Percentiles rank a stretch among this genome's conserved stretches.
Conservation (phyloP, 2,113 vertebrate genomes). For the Tragelaphus buxtoni region DNA sequence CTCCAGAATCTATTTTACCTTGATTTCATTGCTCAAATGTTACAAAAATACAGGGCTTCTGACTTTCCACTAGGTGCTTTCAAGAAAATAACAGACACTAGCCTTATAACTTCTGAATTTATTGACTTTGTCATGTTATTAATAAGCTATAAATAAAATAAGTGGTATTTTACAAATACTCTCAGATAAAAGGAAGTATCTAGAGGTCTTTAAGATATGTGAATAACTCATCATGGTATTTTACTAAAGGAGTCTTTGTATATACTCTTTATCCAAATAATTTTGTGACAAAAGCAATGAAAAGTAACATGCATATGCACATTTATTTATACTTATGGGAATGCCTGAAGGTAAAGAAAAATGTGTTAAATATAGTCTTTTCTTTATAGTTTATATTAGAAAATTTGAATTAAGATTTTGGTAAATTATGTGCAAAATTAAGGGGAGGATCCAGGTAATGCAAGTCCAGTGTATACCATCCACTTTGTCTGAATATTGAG, state of each 20-base stretch:
- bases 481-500: not conserved
- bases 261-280: not conserved
- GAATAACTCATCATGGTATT: not conserved
- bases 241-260: not conserved
- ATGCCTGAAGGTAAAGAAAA: not conserved
- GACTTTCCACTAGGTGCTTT: slow-evolving; percentile 3
- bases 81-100: not conserved
- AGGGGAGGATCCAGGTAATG: not conserved
- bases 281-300: not conserved
- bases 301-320: not conserved
- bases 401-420: not conserved
- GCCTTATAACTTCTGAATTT: not conserved
- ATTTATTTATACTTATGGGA: not conserved
- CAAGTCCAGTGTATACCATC: not conserved
- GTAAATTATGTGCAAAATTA: not conserved
- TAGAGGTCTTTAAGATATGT: not conserved
- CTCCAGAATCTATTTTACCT: not conserved
- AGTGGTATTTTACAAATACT: not conserved
- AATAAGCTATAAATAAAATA: slow-evolving; percentile 12
- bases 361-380: not conserved
- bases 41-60: not conserved
- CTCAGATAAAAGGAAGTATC: not conserved
- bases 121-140: not conserved
- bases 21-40: not conserved
- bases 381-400: not conserved